Evolutionary conservation across 2,888 invertebrate species (phyloP), one percentile per base, ranked within the genome.

Genomic region (Diarsia brunnea): DNA sequence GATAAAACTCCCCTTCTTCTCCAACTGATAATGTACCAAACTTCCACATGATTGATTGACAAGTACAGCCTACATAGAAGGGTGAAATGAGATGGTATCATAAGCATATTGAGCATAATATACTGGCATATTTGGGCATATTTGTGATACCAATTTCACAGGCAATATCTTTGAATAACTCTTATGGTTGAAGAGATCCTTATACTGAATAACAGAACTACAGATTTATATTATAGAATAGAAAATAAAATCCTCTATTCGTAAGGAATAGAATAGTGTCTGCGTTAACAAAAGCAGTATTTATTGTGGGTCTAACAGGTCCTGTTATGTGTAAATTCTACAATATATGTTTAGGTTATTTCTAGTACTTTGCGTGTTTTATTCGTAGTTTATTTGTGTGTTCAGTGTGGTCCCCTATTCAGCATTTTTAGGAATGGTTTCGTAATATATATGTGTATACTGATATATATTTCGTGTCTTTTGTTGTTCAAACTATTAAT

Each of bases 101-200:
- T 78, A 69, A 75, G 68, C 80, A 78, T 84, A 83, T 86, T 69
- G 85, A 64, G 75, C 81, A 61, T 75, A 77, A 76, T 77, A 82
- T 55, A 49, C 61, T 63, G 75, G 47, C 14, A 63, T 79, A 79
- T 69, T 24, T 31, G 58, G 74, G 78, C 68, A 84, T 85, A 81
- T 85, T 81, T 79, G 80, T 84, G 69, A 67, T 84, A 84, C 88
- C 93, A 93, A 93, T 93, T 92, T 93, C 92, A 92, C 92, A 91
- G 91, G 92, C 90, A 91, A 93, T 92, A 93, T 91, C 91, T 91
- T 91, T 90, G 92, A 92, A 93, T 94, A 91, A 84, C 81, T 82
- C 86, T 85, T 66, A 61, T 51, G 75, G 74, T 79, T 78, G 84
- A 89, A 88, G 87, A 84, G 85, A 72, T 78, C 71, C 84, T 89